A percentile compares a stretch with the other conserved stretches of the same genome.
Conservation (phyloP, 2,888 invertebrate species). For the Mechanitis messenoides region DNA sequence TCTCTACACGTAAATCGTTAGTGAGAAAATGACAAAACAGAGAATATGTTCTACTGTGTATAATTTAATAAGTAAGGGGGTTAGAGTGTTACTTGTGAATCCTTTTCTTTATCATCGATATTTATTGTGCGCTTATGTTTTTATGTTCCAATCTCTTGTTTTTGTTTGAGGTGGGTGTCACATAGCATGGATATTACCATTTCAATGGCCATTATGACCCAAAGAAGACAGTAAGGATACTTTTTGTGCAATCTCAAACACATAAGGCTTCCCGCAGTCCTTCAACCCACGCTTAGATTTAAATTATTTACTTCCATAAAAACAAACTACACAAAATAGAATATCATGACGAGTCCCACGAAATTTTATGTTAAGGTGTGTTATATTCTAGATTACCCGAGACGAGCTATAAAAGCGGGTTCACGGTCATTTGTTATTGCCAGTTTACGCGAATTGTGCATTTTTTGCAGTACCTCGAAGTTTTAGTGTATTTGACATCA, state of each 20-base stretch:
- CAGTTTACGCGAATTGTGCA: conserved; percentile 62
- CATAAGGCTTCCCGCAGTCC: not conserved
- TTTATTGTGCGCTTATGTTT: conserved; percentile 69
- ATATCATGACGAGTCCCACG: conserved; percentile 56
- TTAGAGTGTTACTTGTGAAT: conserved; percentile 54
- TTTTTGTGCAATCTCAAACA: not conserved
- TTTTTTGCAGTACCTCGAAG: conserved; percentile 67
- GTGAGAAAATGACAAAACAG: too few relatives aligned
- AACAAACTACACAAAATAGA: conserved; percentile 54
- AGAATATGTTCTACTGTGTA: too few relatives aligned
- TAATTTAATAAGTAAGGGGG: too few relatives aligned
- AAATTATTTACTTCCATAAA: conserved; percentile 46
- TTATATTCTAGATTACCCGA: conserved; percentile 63
- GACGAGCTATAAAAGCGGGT: conserved; percentile 58
- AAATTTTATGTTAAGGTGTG: conserved; percentile 56
- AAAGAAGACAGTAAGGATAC: conserved; percentile 24
- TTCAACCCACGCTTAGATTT: conserved; percentile 34
- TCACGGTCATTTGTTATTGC: conserved; percentile 54
- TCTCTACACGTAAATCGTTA: too few relatives aligned
- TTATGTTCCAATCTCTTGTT: conserved; percentile 56
- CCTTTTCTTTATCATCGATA: conserved; percentile 62
- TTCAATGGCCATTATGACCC: conserved; percentile 52
- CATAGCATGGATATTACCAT: conserved; percentile 41
- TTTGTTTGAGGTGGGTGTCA: conserved; percentile 66
- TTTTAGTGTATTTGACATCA: conserved; percentile 52